Evolutionary conservation across 2,888 invertebrate genomes (phyloP), one percentile per base, ranked within the genome.

Genomic region (Pristionchus arcanus): DNA sequence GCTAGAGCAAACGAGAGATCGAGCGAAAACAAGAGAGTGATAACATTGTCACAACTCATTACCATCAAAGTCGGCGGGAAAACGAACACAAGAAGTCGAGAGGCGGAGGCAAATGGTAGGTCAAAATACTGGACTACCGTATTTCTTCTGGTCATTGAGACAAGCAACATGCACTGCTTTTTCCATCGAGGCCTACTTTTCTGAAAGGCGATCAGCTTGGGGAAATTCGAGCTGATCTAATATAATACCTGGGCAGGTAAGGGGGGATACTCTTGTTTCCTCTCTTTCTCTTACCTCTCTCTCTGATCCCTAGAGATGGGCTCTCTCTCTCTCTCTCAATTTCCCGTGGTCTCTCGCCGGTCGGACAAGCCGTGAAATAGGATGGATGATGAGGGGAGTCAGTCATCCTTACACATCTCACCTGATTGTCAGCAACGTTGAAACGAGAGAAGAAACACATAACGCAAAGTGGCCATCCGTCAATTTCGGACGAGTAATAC

Each of bases 401-500:
- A 49, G 42, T 77, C 77, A 49, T 81, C 81, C 81, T 81, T 81
- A 81, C 81, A 81, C 81, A 81, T 49, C 81, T 81, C 81, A 81
- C 49, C 81, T 81, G 53, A 81, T 81, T 81, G 42, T 49, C 81
- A 49, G 21, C 19, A n/a, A 15, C 31, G 49, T 81, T 53, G 81
- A 81, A 81, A 81, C 49, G 42, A 42, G 49, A 49, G 49, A 28
- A 42, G 71, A 81, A 81, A 81, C 81, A 81, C 42, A 81, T 53
- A 81, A 34, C 81, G 81, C 81, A 81, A 49, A 81, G 81, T 81
- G 81, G 81, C 25, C 49, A 25, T 55, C 55, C 55, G 21, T 55
- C 55, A 77, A 37, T 34, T 77, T 77, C 42, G 21, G 55, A 55
- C 55, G 55, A 55, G 55, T 55, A 55, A 55, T 55, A 55, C 55